Evolutionary conservation across 2,113 vertebrate genomes (phyloP), one percentile per base, ranked within the genome.

Genomic region (Pyxicephalus adspersus): DNA sequence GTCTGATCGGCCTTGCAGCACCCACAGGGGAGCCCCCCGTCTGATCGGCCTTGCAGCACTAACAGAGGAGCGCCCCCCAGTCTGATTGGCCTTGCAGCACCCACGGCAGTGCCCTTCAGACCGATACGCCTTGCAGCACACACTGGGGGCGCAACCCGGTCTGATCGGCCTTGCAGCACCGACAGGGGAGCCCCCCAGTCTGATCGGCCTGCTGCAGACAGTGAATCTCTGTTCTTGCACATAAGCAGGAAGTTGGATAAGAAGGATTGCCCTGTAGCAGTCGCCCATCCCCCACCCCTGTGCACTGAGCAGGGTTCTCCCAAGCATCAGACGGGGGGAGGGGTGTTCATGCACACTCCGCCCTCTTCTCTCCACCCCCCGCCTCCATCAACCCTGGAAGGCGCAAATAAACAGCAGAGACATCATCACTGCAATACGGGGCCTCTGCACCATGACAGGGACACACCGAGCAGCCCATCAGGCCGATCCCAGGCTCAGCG

Each of bases 241-340:
- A 45, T 26, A 18, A 70, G 31, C 66, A 80, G 78, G 78, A 80
- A 80, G 78, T 31, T 61, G 31, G 67, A 72, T 72, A 72, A 64
- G 58, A 72, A 80, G 78, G 79, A 74, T 81, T 81, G 79, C 70
- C 68, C 79, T 81, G 70, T 74, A 64, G 70, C 34, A 61, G 64
- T 70, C 73, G 70, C 79, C 70, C 79, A 45, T 81, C 79, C 79
- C 77, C 79, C 61, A 65, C 45, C n/a, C 38, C 66, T 20, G 16
- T 65, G 68, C 65, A 65, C 45, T 81, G 38, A 25, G 29, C 45
- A 81, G 70, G 79, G 79, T 51, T 81, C 79, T 81, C 79, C 79
- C 79, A 38, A 65, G 68, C 73, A 73, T 51, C 68, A 81, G 79
- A 81, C 58, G 34, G 20, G 28, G 60, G 63, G 34, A 25, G 60